These are phyloP conservation scores for Danio kyathit DNA, from an alignment of 2,797 vertebrate genomes.

Conservation along the genomic window DNA sequence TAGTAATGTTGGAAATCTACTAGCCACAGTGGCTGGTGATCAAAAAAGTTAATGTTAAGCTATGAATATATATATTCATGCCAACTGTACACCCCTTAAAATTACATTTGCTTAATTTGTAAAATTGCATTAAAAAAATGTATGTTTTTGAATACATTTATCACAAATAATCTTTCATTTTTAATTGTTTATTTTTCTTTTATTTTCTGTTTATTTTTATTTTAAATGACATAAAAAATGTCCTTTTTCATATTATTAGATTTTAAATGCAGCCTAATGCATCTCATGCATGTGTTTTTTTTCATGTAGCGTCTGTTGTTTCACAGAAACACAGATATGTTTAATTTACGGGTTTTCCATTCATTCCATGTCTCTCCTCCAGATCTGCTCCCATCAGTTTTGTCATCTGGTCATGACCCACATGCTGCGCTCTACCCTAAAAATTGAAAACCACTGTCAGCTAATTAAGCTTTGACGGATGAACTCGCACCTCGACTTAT, in stretches of 20 bases:
- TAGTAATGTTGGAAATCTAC: too few species aligned
- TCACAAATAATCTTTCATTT: not conserved
- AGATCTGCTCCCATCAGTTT: not conserved
- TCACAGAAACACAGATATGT: not conserved
- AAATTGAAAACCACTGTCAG: not conserved
- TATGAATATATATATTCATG: too few species aligned
- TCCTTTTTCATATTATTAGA: not conserved
- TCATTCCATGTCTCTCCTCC: not conserved
- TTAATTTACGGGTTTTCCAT: not conserved
- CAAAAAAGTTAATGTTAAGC: too few species aligned
- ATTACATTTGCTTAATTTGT: too few species aligned
- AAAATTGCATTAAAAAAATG: too few species aligned
- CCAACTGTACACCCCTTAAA: too few species aligned
- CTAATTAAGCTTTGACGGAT: conserved; percentile 10
- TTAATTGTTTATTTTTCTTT: not conserved
- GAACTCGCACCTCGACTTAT: conserved; percentile 10
- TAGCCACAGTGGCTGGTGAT: too few species aligned
- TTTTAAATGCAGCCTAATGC: not conserved
- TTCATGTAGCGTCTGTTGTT: not conserved
- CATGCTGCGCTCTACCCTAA: not conserved
- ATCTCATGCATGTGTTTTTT: not conserved
- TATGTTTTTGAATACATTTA: not conserved
- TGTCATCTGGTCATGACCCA: not conserved
- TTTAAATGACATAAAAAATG: not conserved
- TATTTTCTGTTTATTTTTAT: not conserved